Conservation (phyloP, 1,140 invertebrate genomes). For the Ditylenchus dipsaci region DNA sequence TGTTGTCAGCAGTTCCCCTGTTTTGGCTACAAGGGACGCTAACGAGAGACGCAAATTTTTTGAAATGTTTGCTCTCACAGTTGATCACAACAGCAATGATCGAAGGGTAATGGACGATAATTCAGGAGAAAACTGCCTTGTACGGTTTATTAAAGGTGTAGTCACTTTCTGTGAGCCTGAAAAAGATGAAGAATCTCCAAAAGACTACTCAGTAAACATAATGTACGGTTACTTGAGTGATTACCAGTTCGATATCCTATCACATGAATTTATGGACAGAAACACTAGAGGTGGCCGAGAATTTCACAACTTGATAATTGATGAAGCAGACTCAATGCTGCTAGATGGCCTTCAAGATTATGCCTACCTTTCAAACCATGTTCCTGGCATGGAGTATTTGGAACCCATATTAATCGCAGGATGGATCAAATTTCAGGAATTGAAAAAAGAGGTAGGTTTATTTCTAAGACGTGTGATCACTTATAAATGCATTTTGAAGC, state of each 20-base stretch:
- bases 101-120: too few species aligned
- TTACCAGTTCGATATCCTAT: background rate
- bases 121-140: too few species aligned
- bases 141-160: too few species aligned
- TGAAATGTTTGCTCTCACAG: background rate
- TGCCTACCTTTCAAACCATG: background rate
- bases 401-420: background rate
- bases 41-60: background rate
- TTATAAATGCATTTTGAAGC: too few species aligned
- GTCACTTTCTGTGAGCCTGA: too few species aligned
- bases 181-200: too few species aligned
- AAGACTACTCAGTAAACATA: background rate
- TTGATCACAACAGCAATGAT: background rate
- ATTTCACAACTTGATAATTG: background rate
- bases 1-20: background rate
- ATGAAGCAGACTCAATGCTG: constrained; percentile 3
- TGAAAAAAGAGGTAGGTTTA: too few species aligned
- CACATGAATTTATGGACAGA: background rate
- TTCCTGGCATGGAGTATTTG: background rate
- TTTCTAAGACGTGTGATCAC: too few species aligned
- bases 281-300: background rate
- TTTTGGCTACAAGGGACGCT: background rate
- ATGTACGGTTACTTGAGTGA: background rate
- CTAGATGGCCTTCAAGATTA: background rate
- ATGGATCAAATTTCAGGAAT: background rate